Percentiles rank a stretch among this genome's conserved stretches.
These are phyloP conservation scores for Strix aluco DNA, from an alignment of 2,113 vertebrate species.

Conservation along the genomic window DNA sequence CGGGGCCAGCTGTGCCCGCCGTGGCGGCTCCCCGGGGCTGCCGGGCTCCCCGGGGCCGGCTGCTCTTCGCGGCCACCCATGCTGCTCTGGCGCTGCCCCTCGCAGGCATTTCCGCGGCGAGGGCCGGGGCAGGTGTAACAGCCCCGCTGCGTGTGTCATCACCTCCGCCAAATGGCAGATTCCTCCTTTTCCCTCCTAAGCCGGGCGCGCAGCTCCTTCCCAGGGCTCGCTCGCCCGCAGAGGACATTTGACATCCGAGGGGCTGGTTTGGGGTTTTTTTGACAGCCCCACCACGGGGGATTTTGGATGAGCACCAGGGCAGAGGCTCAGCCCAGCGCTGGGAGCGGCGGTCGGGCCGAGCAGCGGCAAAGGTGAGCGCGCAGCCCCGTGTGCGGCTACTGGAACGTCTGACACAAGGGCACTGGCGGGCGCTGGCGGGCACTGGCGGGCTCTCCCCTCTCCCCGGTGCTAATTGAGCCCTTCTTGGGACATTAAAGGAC, in stretches of 20 bases:
- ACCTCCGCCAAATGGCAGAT: slow-evolving; percentile 72
- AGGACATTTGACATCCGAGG: not conserved
- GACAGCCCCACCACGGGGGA: not conserved
- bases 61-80: slow-evolving; percentile 78
- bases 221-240: not conserved
- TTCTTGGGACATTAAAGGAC: not conserved
- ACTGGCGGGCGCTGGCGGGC: not conserved
- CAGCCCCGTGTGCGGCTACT: not conserved
- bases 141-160: slow-evolving; percentile 86
- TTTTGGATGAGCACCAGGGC: not conserved
- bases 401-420: not conserved
- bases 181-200: slow-evolving; percentile 30
- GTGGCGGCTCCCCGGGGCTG: not conserved
- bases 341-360: not conserved
- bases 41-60: not conserved
- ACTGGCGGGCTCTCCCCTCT: not conserved
- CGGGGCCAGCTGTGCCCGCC: slow-evolving; percentile 4
- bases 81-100: slow-evolving; percentile 52
- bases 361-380: slow-evolving; percentile 16
- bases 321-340: not conserved
- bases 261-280: not conserved
- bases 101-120: slow-evolving; percentile 76
- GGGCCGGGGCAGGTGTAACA: slow-evolving; percentile 83
- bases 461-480: not conserved
- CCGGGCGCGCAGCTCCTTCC: not conserved